Evolutionary conservation across 1,140 invertebrate species (phyloP).

Genomic region (Schlechtendalia chinensis): DNA sequence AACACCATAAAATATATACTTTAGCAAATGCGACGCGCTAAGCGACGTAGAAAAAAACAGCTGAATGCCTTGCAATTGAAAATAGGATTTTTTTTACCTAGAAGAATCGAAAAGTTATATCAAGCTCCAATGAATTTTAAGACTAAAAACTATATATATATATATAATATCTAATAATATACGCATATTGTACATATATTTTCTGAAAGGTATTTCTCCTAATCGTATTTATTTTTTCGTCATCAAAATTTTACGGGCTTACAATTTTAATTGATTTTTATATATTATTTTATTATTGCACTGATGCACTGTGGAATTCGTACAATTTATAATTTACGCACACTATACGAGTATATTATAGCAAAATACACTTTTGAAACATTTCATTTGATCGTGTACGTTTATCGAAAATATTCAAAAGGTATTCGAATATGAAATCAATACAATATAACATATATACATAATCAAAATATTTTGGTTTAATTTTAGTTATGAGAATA

Average conservation of each 20-base stretch:
- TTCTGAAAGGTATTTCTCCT: background rate
- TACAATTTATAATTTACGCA: background rate
- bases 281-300: background rate
- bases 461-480: too few species aligned
- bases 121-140: constrained; percentile 18
- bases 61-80: background rate
- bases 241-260: background rate
- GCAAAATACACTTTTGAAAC: too few species aligned
- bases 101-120: constrained; percentile 16
- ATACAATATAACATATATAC: too few species aligned
- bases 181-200: too few species aligned
- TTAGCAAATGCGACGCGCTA: background rate
- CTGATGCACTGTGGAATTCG: background rate
- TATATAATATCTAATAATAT: background rate
- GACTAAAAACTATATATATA: background rate
- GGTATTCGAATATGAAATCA: too few species aligned
- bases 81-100: background rate
- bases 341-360: background rate
- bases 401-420: too few species aligned
- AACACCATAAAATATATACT: constrained; percentile 2
- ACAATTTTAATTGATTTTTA: too few species aligned
- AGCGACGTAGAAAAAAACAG: background rate
- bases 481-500: too few species aligned
- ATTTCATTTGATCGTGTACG: too few species aligned
- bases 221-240: background rate